A percentile compares a stretch with the other conserved stretches of the same genome.
These are phyloP conservation scores for Anneissia japonica DNA, from an alignment of 35 echinoderm and acorn worm genomes.

Conservation along the genomic window DNA sequence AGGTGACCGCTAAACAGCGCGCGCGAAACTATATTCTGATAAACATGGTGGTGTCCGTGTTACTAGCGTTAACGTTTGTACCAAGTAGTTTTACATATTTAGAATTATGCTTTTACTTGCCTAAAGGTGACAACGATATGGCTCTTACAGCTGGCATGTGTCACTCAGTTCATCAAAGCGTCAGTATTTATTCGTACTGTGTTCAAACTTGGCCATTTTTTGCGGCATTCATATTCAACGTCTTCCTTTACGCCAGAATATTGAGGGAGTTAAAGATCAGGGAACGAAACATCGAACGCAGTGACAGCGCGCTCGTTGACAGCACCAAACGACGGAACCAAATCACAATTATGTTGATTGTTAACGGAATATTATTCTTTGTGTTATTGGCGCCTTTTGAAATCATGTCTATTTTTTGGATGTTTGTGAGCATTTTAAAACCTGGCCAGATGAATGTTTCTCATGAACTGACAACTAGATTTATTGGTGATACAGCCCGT, in stretches of 20 bases:
- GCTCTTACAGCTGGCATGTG: constrained; percentile 6
- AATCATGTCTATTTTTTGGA: not conserved
- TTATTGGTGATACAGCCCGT: not conserved
- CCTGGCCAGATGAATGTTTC: not conserved
- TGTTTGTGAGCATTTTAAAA: not conserved
- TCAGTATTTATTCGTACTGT: not conserved
- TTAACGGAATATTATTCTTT: constrained; percentile 28
- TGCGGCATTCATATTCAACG: constrained; percentile 2
- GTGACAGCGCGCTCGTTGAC: not conserved
- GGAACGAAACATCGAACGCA: not conserved
- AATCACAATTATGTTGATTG: constrained; percentile 21
- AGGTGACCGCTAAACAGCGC: not conserved
- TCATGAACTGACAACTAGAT: not conserved
- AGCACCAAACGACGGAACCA: constrained; percentile 13
- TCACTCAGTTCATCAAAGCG: not conserved
- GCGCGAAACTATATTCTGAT: constrained; percentile 2
- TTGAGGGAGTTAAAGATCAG: not conserved
- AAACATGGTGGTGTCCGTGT: not conserved
- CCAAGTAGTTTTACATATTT: not conserved
- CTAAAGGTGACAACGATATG: not conserved
- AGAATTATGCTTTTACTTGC: constrained; percentile 1
- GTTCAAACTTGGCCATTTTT: constrained; percentile 44
- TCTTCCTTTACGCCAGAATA: constrained; percentile 23
- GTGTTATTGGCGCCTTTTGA: constrained; percentile 24
- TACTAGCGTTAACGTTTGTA: not conserved